Conservation (phyloP, 2,113 vertebrate species). For the Cyanoramphus novaezelandiae region DNA sequence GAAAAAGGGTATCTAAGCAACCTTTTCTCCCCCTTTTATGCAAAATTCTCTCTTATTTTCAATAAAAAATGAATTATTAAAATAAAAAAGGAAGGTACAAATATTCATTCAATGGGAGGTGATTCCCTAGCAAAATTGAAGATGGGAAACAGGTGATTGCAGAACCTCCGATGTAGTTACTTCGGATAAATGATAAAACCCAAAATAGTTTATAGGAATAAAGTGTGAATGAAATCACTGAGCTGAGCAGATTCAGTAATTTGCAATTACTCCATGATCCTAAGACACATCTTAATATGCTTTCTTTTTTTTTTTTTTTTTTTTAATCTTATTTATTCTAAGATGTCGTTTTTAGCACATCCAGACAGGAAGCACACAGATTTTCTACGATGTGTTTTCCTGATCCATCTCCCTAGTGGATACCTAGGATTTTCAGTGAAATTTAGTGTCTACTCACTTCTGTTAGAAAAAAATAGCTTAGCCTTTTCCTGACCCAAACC, state of each 20-base stretch:
- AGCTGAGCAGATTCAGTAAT: neutral
- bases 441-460: neutral
- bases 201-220: neutral
- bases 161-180: neutral
- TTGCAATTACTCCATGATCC: neutral
- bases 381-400: neutral
- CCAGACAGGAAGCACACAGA: neutral
- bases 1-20: neutral
- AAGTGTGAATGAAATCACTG: neutral
- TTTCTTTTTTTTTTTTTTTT: neutral
- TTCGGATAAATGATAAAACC: neutral
- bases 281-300: neutral
- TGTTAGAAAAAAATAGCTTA: neutral
- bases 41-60: neutral
- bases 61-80: neutral
- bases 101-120: neutral
- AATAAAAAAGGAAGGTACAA: rapidly evolving
- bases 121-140: neutral
- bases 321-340: neutral
- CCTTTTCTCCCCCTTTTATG: neutral
- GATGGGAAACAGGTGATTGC: neutral
- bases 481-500: neutral
- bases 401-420: neutral
- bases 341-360: neutral
- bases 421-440: neutral